phyloP scores from a whole-genome alignment of 2,888 invertebrate species.

The Caenorhabditis becei region DNA sequence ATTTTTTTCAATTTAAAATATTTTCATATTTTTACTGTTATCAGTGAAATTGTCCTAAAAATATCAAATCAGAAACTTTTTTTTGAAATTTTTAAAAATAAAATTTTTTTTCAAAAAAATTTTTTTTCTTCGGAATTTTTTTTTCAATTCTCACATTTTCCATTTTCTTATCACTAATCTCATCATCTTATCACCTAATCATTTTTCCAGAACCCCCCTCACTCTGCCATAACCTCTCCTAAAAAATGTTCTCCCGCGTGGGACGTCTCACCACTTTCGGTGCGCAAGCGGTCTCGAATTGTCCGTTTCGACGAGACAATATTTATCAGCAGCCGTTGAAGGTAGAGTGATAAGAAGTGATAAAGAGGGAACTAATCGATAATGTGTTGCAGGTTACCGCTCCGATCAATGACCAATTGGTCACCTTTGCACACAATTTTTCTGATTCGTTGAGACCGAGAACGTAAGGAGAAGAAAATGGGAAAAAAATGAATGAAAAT shows the following conservation, averaged over 20 bases:
- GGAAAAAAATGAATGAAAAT: too few species aligned
- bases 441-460: conserved; percentile 54
- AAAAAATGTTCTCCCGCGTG: conserved; percentile 62
- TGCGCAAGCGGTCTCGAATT: conserved; percentile 60
- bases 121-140: not conserved
- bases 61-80: too few species aligned
- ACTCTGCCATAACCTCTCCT: not conserved
- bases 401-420: conserved; percentile 45
- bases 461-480: conserved; percentile 40
- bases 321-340: conserved; percentile 55
- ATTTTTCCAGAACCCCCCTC: conserved; percentile 5
- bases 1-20: too few species aligned
- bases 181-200: not conserved
- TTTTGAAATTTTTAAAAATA: not conserved
- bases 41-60: too few species aligned
- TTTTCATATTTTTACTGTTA: too few species aligned
- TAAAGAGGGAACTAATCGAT: not conserved
- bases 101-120: not conserved
- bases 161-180: not conserved
- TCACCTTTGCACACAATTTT: conserved; percentile 56
- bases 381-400: conserved; percentile 40
- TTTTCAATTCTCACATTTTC: not conserved
- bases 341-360: conserved; percentile 3
- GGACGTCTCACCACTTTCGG: conserved; percentile 63
- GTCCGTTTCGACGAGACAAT: conserved; percentile 56